Conservation (phyloP, 2,113 vertebrate species). For the Edolisoma coerulescens region DNA sequence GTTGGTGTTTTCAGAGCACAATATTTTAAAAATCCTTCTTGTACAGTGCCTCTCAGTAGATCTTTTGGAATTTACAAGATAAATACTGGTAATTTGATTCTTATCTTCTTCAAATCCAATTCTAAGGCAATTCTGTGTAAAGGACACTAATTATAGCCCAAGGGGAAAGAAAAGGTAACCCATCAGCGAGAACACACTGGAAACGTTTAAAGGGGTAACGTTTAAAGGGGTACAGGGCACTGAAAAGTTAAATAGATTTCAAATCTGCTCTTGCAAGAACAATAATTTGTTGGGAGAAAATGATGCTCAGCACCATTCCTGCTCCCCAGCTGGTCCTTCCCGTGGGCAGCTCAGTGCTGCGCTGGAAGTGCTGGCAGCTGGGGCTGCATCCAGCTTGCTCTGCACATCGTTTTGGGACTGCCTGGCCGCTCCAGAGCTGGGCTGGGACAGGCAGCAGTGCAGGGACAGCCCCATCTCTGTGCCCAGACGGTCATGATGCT, state of each 20-base stretch:
- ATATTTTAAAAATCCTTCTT: conserved; percentile 36
- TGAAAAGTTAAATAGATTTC: conserved; percentile 71
- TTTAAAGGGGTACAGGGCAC: conserved; percentile 66
- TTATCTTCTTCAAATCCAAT: conserved; percentile 83
- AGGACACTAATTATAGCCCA: conserved; percentile 81
- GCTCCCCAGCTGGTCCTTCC: background rate
- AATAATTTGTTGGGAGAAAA: conserved; percentile 53
- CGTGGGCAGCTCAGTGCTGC: background rate
- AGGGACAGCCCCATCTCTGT: background rate
- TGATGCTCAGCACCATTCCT: background rate
- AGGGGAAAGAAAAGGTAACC: conserved; percentile 75
- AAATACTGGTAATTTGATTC: conserved; percentile 85
- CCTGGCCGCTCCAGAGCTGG: background rate
- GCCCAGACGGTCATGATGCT: background rate
- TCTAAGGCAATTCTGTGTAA: conserved; percentile 80
- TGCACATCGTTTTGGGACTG: background rate
- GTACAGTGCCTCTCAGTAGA: conserved; percentile 69
- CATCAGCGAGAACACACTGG: conserved; percentile 55
- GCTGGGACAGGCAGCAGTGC: background rate
- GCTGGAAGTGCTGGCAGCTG: background rate
- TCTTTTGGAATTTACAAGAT: conserved; percentile 84
- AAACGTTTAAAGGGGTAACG: conserved; percentile 23
- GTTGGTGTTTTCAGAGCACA: background rate
- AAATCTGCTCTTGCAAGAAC: conserved; percentile 45
- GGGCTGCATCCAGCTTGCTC: background rate